phyloP scores from a whole-genome alignment of 2,888 invertebrate species.

The Tenthredo amoena region DNA sequence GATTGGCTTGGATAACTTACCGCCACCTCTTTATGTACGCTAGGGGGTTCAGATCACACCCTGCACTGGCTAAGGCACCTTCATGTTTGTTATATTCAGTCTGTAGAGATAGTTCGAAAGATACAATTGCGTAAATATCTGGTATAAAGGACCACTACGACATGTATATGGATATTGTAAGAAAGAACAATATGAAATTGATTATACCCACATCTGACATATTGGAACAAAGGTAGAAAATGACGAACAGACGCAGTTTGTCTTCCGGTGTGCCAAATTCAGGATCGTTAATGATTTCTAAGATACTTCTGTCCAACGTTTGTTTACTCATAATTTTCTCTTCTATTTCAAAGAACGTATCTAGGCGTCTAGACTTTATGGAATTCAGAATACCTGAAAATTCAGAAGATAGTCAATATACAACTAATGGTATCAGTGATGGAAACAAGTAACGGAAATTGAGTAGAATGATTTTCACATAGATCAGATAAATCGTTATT shows the following conservation, averaged over 20 bases:
- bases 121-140: neutral
- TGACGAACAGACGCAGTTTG: constrained; percentile 95
- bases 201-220: constrained; percentile 82
- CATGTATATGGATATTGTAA: neutral
- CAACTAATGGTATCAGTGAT: neutral
- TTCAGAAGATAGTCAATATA: neutral
- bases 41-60: constrained; percentile 92
- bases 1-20: constrained; percentile 78
- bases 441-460: neutral
- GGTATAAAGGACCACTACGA: neutral
- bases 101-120: constrained; percentile 65
- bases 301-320: constrained; percentile 89
- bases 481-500: neutral
- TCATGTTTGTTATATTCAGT: constrained; percentile 92
- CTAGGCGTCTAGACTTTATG: constrained; percentile 94
- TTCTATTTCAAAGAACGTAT: constrained; percentile 98
- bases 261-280: constrained; percentile 94
- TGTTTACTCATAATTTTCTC: constrained; percentile 97
- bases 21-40: constrained; percentile 97
- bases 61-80: constrained; percentile 87
- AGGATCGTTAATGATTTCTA: constrained; percentile 92
- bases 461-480: neutral
- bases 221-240: constrained; percentile 93
- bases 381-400: constrained; percentile 86
- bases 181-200: constrained; percentile 14